Percentiles rank a stretch among this genome's conserved stretches.
Conservation (phyloP, 2,888 invertebrate species). For the Drosophila atripex region DNA sequence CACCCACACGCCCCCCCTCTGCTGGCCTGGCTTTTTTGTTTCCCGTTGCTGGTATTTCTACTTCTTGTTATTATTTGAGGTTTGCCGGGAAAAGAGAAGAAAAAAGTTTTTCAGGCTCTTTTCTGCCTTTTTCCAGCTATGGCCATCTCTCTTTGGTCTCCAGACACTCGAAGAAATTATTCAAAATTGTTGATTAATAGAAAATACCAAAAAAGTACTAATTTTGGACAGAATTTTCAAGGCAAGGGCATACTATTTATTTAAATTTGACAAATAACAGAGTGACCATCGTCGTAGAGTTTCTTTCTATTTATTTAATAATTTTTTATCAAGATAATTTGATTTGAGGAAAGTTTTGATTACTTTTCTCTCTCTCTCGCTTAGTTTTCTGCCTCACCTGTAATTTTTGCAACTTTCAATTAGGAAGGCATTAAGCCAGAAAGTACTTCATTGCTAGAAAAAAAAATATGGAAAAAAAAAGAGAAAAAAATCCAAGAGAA, state of each 20-base stretch:
- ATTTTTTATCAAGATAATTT: not conserved
- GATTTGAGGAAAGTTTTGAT: not conserved
- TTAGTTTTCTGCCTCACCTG: conserved; percentile 40
- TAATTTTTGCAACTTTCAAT: conserved; percentile 74
- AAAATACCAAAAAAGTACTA: too few species aligned
- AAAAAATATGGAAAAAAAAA: not conserved
- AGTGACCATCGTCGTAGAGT: too few species aligned
- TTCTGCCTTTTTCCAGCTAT: not conserved
- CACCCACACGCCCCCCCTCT: too few species aligned
- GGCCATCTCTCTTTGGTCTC: not conserved
- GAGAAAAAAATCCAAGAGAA: too few species aligned
- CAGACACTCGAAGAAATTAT: not conserved
- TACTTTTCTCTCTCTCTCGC: conserved; percentile 17
- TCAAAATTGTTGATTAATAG: not conserved
- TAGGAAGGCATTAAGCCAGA: conserved; percentile 79
- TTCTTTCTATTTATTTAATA: too few species aligned
- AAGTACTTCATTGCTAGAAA: conserved; percentile 59
- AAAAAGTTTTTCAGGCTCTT: conserved; percentile 28
- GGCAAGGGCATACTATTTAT: too few species aligned
- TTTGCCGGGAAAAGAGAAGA: conserved; percentile 51
- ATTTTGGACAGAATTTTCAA: too few species aligned
- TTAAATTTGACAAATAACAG: too few species aligned
- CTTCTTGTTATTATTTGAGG: conserved; percentile 68
- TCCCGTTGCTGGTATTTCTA: conserved; percentile 19
- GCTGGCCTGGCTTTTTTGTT: conserved; percentile 12